phyloP scores from a whole-genome alignment of 2,113 vertebrate genomes.

The Tor tambroides region DNA sequence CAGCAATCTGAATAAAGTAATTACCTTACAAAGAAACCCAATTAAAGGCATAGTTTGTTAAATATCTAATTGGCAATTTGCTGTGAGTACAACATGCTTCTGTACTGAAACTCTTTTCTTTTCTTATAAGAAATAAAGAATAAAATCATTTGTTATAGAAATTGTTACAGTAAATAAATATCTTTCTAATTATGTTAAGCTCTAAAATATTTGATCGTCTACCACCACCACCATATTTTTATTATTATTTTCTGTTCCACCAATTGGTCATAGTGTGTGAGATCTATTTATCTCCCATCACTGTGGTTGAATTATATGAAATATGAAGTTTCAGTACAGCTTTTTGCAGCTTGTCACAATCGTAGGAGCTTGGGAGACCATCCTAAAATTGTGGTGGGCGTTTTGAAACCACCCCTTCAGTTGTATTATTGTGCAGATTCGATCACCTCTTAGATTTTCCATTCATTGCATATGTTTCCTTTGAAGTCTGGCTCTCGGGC shows the following conservation, averaged over 20 bases:
- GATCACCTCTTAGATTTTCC: conserved; percentile 53
- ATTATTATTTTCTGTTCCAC: neutral
- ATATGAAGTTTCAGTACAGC: neutral
- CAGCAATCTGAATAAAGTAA: neutral
- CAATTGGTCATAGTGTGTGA: neutral
- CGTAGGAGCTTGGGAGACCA: neutral
- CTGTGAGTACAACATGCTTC: neutral
- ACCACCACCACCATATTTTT: too few species aligned
- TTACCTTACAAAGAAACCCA: neutral
- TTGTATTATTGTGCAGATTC: conserved; percentile 77
- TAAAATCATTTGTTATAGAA: too few species aligned
- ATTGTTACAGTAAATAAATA: neutral
- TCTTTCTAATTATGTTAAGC: too few species aligned
- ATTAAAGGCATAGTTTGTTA: neutral
- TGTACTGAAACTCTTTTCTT: neutral
- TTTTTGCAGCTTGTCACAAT: neutral
- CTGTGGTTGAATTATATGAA: neutral
- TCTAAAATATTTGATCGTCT: too few species aligned
- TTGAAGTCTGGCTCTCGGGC: conserved; percentile 71
- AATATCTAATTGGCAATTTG: neutral
- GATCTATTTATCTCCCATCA: too few species aligned
- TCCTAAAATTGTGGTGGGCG: conserved; percentile 27
- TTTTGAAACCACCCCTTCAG: conserved; percentile 59
- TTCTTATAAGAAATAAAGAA: too few species aligned
- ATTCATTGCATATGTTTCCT: conserved; percentile 57